phyloP scores from a whole-genome alignment of 2,113 vertebrate species.

The Proteles cristata region DNA sequence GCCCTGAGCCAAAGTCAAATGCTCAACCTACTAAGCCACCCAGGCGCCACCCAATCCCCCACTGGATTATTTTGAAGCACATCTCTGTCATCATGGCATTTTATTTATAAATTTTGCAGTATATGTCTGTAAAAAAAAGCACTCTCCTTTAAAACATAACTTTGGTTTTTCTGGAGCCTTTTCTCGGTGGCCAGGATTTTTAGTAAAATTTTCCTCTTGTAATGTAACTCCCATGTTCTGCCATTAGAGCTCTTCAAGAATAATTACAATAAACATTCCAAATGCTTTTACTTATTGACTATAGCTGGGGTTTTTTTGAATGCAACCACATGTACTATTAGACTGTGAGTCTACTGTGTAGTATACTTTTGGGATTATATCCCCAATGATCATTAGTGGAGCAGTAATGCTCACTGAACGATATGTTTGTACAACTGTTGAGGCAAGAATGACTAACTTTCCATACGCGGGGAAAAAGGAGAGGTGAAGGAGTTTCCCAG shows the following conservation, averaged over 20 bases:
- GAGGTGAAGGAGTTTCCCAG: background rate
- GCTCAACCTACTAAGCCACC: too few species aligned
- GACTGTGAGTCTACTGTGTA: accelerated
- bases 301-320: background rate
- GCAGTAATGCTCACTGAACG: background rate
- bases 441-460: background rate
- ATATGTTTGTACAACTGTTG: background rate
- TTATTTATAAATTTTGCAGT: background rate
- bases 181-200: background rate
- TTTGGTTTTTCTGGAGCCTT: background rate
- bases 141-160: background rate
- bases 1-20: too few species aligned
- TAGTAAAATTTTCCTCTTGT: background rate
- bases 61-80: background rate
- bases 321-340: background rate
- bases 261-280: background rate
- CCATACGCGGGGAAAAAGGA: background rate
- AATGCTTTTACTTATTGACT: background rate
- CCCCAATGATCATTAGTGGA: too few species aligned
- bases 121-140: background rate
- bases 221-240: background rate
- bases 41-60: too few species aligned
- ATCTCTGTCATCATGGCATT: background rate
- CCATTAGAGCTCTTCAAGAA: background rate
- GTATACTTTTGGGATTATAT: background rate